Conservation (phyloP, 2,888 invertebrate species). For the Thyatira batis region DNA sequence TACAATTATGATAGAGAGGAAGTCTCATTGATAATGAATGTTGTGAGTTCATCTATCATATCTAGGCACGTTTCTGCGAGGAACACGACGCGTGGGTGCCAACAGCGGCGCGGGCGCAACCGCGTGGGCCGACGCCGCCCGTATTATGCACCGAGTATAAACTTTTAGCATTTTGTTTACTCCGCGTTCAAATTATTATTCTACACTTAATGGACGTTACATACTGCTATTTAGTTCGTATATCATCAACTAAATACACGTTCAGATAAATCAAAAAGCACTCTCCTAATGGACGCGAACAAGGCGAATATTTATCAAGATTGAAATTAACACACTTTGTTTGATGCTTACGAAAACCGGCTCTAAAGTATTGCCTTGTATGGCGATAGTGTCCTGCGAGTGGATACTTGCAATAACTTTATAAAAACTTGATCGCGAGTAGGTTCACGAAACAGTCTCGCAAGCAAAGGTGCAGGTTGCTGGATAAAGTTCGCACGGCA, state of each 20-base stretch:
- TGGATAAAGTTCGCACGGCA: slow-evolving; percentile 65
- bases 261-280: too few species aligned
- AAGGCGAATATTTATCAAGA: slow-evolving; percentile 63
- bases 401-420: slow-evolving; percentile 65
- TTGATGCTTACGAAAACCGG: slow-evolving; percentile 67
- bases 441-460: slow-evolving; percentile 70
- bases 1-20: slow-evolving; percentile 2
- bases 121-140: slow-evolving; percentile 14
- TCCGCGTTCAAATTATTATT: slow-evolving; percentile 10
- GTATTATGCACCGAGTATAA: slow-evolving; percentile 31
- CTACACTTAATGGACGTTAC: too few species aligned
- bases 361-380: slow-evolving; percentile 56
- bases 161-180: slow-evolving; percentile 25
- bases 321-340: slow-evolving; percentile 63
- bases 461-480: slow-evolving; percentile 52
- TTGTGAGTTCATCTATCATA: slow-evolving; percentile 34
- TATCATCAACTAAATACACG: too few species aligned
- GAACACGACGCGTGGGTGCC: slow-evolving; percentile 14
- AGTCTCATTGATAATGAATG: slow-evolving; percentile 30
- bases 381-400: slow-evolving; percentile 64
- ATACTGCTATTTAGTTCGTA: too few species aligned
- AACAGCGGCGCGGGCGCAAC: slow-evolving; percentile 28
- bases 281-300: slow-evolving; percentile 61
- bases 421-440: slow-evolving; percentile 71
- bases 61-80: slow-evolving; percentile 26